phyloP scores from a whole-genome alignment of 2,113 vertebrate species.

The Etheostoma spectabile region DNA sequence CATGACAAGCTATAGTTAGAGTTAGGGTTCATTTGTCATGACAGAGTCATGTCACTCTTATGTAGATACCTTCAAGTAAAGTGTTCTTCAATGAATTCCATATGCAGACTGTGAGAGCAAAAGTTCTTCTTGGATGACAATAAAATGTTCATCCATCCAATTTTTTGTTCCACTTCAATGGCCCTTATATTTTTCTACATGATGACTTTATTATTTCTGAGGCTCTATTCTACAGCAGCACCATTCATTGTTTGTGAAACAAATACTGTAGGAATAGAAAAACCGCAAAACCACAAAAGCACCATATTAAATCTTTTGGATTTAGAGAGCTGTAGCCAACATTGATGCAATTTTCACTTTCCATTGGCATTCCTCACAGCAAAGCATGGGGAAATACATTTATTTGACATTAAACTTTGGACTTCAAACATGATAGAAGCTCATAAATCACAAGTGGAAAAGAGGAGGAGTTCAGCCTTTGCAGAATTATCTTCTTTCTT shows the following conservation, averaged over 20 bases:
- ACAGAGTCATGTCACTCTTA: too few relatives aligned
- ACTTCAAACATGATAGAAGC: constrained; percentile 50
- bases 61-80: too few relatives aligned
- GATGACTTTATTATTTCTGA: constrained; percentile 40
- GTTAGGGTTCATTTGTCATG: too few relatives aligned
- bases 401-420: constrained; percentile 61
- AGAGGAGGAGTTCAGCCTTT: constrained; percentile 29
- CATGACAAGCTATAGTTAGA: too few relatives aligned
- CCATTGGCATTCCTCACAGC: constrained; percentile 38
- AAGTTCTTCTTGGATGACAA: constrained; percentile 45
- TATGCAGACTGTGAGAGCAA: constrained; percentile 30
- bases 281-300: constrained; percentile 41
- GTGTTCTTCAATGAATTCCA: constrained; percentile 46
- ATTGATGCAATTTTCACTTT: constrained; percentile 53
- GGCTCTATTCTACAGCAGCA: constrained; percentile 7
- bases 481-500: constrained; percentile 44
- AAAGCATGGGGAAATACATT: constrained; percentile 54
- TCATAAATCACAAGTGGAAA: constrained; percentile 58
- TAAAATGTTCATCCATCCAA: constrained; percentile 45
- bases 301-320: constrained; percentile 31
- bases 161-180: constrained; percentile 64
- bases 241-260: constrained; percentile 32
- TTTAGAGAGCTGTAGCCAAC: constrained; percentile 35
- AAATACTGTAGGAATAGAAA: constrained; percentile 24
- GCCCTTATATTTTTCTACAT: constrained; percentile 35